Evolutionary conservation across 2,113 vertebrate species (phyloP), one percentile per base, ranked within the genome.

Genomic region (Numenius arquata): DNA sequence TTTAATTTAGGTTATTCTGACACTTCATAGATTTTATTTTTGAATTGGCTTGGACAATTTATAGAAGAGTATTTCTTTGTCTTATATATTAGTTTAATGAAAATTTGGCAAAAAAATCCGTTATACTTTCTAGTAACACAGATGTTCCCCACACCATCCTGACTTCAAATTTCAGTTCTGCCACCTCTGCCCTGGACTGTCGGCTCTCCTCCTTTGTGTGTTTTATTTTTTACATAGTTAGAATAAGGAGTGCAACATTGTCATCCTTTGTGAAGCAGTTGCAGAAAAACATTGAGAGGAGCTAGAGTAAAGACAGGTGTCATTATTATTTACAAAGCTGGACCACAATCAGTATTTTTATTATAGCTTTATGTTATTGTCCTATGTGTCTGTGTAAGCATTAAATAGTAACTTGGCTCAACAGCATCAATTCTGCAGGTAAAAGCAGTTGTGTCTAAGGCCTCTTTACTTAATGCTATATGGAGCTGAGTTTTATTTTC

Each of bases 281-380:
- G 21, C 21, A 70, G 32, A 41, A 61, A 88, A 58, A 58, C 3
- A 20, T 22, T 34, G n/a, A 34, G 65, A 65, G 77, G 19, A 88
- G 7, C 32, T 27, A 14, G 6, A 15, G 2, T 73, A 63, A 80
- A 68, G 2, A 7, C 67, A 41, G 38, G 34, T 26, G 53, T 55
- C 66, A 34, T 58, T 40, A 61, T 85, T 79, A 71, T 59, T 72
- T 81, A 25, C 36, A 85, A 89, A 61, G 43, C 71, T 85, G 66
- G 58, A 81, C 68, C 22, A 94, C 82, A 67, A 38, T 90, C 74
- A 62, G 76, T n/a, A 40, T 83, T 82, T 53, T 96, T 89, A 11
- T 7, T 66, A 11, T 26, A 50, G 36, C 23, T 50, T 22, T 59
- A 16, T 0, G 0, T 63, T 58, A 21, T 15, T 72, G 34, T 72